Base-by-base conservation (phyloP, 2,797 vertebrate genomes). In the Vultur gryphus region DNA sequence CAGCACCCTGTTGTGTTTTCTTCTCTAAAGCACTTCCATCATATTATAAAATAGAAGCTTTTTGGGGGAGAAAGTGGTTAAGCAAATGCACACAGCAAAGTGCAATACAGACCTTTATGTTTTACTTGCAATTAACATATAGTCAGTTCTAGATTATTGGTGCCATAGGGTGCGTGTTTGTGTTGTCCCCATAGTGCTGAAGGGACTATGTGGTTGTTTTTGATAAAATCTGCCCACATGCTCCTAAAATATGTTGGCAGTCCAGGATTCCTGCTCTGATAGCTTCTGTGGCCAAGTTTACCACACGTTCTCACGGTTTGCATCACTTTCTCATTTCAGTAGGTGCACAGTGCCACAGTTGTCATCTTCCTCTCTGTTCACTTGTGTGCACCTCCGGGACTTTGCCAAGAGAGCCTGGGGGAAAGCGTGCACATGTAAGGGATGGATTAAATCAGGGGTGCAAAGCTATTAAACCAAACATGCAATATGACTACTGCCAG, bases 401-500 rank as follows among this genome's bases (percentile, higher is more conserved):
- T 87, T 69, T 84, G 66, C 64, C 52, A 84, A 89, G 69, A 70
- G n/a, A 91, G 57, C 49, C 43, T 55, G 44, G 46, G 43, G 35
- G 26, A 69, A 64, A 57, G 58, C 49, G 39, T 69, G 61, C 48
- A 28, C n/a, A 35, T 84, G 76, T 77, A 88, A 84, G 78, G 82
- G 65, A 66, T 37, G 52, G 58, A 85, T 95, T 94, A 87, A 84
- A 88, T 31, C 24, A 48, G 41, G 55, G 54, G 75, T 85, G 67
- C 59, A 93, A 91, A 94, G 29, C 66, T 61, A 89, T 85, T 88
- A 93, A 95, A 85, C 37, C 49, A 92, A 95, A 84, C 65, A 89
- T 91, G 62, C 84, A 82, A 33, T 69, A 61, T 39, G 65, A 93
- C 80, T 62, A 75, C 90, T 93, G 75, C 78, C 81, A 89, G 83